phyloP scores from a whole-genome alignment of 1,140 invertebrate genomes.

The Melanaphis sacchari region DNA sequence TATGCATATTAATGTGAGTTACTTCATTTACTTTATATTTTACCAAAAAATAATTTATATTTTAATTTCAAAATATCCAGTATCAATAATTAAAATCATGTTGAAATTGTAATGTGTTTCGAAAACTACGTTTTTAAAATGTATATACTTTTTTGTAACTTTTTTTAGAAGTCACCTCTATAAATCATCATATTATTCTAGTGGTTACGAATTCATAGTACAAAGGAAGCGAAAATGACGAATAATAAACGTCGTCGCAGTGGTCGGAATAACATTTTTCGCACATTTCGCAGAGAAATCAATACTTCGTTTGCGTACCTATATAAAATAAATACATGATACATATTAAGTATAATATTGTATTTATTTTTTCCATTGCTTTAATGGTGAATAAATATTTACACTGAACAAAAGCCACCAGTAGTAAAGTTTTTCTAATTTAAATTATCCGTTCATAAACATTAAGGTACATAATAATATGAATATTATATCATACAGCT shows the following conservation, averaged over 20 bases:
- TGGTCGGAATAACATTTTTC: neutral
- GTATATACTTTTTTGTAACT: too few species aligned
- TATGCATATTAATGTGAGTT: too few species aligned
- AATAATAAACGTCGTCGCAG: neutral
- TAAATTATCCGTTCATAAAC: neutral
- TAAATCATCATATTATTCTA: neutral
- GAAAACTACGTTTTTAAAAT: neutral
- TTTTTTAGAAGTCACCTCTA: neutral
- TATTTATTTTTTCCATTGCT: neutral
- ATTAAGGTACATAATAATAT: neutral
- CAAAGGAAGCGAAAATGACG: neutral
- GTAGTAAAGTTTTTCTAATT: neutral
- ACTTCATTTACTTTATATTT: neutral
- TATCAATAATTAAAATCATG: neutral
- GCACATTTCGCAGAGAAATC: neutral
- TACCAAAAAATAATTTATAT: neutral
- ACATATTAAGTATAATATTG: neutral
- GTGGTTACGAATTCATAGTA: neutral
- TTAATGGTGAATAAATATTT: neutral
- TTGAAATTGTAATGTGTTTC: neutral
- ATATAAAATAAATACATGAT: neutral
- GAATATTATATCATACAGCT: neutral
- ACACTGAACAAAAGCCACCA: neutral
- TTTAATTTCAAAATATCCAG: neutral
- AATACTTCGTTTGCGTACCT: neutral